Evolutionary conservation across 2,113 vertebrate genomes (phyloP), one percentile per base, ranked within the genome.

Genomic region (Syngnathus floridae): DNA sequence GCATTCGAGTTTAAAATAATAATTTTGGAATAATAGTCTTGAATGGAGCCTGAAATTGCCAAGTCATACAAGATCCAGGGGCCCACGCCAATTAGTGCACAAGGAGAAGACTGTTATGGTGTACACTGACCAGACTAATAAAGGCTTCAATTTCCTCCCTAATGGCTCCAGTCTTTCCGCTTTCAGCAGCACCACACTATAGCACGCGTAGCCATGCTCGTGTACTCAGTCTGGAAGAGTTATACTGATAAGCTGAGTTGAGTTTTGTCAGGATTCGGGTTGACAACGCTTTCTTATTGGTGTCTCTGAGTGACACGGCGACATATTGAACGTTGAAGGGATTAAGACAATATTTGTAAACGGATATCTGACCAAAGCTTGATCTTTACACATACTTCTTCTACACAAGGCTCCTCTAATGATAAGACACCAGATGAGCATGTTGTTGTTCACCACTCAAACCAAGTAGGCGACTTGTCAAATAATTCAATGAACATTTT

Each of bases 71-170:
- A 19, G 1, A 38, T 58, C 12, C 37, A 40, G 5, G 37, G 5
- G n/a, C 19, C n/a, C 11, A 40, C 37, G 13, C 19, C 19, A 40
- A 41, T 60, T 40, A 21, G 37, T 60, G 37, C 37, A 75, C 71
- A 75, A 74, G 67, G 61, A 69, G 65, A 71, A 56, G 63, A 51
- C 59, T 77, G 70, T 88, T 88, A 83, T 85, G 86, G 86, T 89
- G 86, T 85, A 84, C 73, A 79, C 66, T 64, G 83, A 77, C 76
- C 87, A 79, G 82, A 74, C 79, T 82, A 82, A 84, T 87, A 86
- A 89, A 86, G 82, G 71, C 75, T 84, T 80, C 70, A 51, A 69
- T 83, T 88, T 87, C 84, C 83, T 83, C 76, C 62, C 64, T 80
- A 86, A 85, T 84, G 81, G 81, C 80, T 76, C 38, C 75, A 83